These are phyloP conservation scores for Bufo bufo DNA, from an alignment of 2,113 vertebrate species.

Conservation along the genomic window DNA sequence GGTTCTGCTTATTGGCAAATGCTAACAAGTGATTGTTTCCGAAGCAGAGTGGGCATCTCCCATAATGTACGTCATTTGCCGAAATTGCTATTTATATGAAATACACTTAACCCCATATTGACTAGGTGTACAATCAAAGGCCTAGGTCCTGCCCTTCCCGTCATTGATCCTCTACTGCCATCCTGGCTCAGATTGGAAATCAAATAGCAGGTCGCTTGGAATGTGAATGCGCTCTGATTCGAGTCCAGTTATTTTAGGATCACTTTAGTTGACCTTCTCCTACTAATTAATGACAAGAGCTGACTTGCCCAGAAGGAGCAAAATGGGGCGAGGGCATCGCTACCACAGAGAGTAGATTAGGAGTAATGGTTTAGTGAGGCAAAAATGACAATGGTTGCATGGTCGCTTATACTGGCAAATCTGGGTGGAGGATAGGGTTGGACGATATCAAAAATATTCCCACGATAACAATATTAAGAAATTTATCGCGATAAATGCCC, in stretches of 20 bases:
- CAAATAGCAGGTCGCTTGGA: not conserved
- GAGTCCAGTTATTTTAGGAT: not conserved
- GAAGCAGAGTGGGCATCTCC: constrained; percentile 14
- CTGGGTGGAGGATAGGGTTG: too few species aligned
- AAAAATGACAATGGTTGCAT: too few species aligned
- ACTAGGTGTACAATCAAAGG: not conserved
- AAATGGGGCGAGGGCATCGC: too few species aligned
- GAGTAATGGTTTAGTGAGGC: too few species aligned
- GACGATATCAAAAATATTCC: too few species aligned
- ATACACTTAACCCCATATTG: constrained; percentile 36
- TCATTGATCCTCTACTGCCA: not conserved
- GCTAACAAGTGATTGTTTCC: constrained; percentile 42
- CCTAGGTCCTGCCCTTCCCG: not conserved
- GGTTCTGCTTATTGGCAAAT: constrained; percentile 45
- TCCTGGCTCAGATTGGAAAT: constrained; percentile 4
- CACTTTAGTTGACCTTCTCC: constrained; percentile 20
- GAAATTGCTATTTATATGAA: constrained; percentile 32
- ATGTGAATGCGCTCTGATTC: not conserved
- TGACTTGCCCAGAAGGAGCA: too few species aligned
- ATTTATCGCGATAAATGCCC: too few species aligned
- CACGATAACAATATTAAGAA: too few species aligned
- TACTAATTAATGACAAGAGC: not conserved
- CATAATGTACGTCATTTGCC: constrained; percentile 23
- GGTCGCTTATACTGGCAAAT: too few species aligned
- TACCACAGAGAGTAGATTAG: too few species aligned